Conservation (phyloP, 2,888 invertebrate species). For the Kuschelorhynchus macadamiae region DNA sequence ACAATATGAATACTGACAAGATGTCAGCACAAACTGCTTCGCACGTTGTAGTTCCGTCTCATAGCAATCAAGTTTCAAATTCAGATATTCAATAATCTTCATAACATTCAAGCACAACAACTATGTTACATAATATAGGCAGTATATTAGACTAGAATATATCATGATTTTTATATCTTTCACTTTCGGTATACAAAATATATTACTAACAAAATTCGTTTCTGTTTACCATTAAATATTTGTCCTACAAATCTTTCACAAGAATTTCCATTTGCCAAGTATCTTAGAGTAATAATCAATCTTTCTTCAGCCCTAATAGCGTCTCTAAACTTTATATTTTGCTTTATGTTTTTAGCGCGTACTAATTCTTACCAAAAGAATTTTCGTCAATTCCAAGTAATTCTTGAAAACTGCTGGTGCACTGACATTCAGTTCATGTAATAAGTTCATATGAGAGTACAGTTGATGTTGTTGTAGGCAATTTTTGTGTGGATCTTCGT, state of each 20-base stretch:
- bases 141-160: too few species aligned
- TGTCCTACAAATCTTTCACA: slow-evolving; percentile 11
- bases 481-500: background rate
- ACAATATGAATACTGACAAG: background rate
- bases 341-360: slow-evolving; percentile 21
- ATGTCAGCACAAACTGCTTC: background rate
- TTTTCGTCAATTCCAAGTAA: slow-evolving; percentile 34
- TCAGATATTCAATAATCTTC: too few species aligned
- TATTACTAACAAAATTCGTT: too few species aligned
- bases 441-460: slow-evolving; percentile 30
- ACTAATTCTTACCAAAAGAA: slow-evolving; percentile 35
- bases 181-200: background rate
- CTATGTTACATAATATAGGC: too few species aligned
- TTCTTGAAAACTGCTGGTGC: slow-evolving; percentile 40
- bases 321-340: slow-evolving; percentile 27
- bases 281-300: slow-evolving; percentile 34
- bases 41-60: background rate
- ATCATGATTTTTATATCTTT: background rate
- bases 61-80: background rate
- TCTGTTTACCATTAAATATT: background rate
- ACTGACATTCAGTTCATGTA: slow-evolving; percentile 34
- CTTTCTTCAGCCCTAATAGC: slow-evolving; percentile 32
- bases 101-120: too few species aligned
- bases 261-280: slow-evolving; percentile 18
- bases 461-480: slow-evolving; percentile 4